Evolutionary conservation across 2,797 vertebrate species (phyloP), one percentile per base, ranked within the genome.

Genomic region (Chaunax sp.): DNA sequence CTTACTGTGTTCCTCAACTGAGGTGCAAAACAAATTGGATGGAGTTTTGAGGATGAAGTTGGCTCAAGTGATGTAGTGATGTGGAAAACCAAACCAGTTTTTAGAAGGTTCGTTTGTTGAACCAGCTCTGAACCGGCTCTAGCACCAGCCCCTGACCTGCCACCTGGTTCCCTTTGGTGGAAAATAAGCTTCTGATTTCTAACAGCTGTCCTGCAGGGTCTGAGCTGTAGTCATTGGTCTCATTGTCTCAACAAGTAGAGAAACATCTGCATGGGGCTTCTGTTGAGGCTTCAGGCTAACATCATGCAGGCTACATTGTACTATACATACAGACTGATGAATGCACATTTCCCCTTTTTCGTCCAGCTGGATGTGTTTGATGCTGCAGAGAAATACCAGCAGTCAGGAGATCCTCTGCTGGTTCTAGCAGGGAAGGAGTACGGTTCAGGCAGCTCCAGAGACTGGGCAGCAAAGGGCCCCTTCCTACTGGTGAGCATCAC

Each of bases 401-500:
- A 95, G 90, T 92, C 91, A 3, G 92, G 93, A 3, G 71, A 93
- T 40, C 93, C 96, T 35, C 92, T 99, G 44, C 89, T 99, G 23
- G 65, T 99, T 47, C 91, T 99, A 57, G 95, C 98, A 0, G 98
- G 98, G 57, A 99, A 98, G 78, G 98, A 99, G 58, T 99, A 98
- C 0, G 98, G 98, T 20, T 95, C 97, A 0, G 98, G 98, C 54
- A 99, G 98, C 91, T 99, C 98, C 69, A 94, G 98, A 81, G 98
- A 99, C 86, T 99, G 98, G 98, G 98, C 97, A 0, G 98, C 98
- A 3, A 99, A 99, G 88, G 98, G 98, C 55, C 98, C 98, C 0
- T 98, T 96, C 72, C 92, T 99, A 0, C 89, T 97, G 95, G 98
- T 99, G 75, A 88, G 87, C 10, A 49, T 9, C 40, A 46, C 9